Evolutionary conservation across 2,113 vertebrate species (phyloP).

Genomic region (Oryzias celebensis): DNA sequence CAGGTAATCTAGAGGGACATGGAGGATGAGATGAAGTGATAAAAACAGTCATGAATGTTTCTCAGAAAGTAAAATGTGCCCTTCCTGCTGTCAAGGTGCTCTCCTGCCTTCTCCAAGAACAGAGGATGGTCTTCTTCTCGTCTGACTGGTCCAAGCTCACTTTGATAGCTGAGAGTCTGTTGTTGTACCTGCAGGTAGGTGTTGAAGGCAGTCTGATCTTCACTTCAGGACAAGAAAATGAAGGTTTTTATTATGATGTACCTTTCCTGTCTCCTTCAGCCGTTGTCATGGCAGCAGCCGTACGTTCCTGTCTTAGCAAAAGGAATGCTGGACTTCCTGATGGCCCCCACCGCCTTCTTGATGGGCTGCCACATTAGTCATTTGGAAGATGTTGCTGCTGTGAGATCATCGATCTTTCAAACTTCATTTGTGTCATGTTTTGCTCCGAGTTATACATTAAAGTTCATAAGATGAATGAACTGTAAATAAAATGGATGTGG

Average conservation of each 20-base stretch:
- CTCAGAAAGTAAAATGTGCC: not conserved
- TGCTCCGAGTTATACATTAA: not conserved
- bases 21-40: not conserved
- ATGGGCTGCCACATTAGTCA: constrained; percentile 96
- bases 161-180: constrained; percentile 85
- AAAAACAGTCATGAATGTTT: not conserved
- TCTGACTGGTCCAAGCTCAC: constrained; percentile 90
- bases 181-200: constrained; percentile 82
- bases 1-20: constrained; percentile 76
- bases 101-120: constrained; percentile 88
- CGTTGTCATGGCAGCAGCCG: constrained; percentile 93
- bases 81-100: constrained; percentile 79
- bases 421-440: not conserved
- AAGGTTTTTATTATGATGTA: not conserved
- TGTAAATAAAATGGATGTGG: not conserved
- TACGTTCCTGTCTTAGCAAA: constrained; percentile 88
- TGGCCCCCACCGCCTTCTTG: constrained; percentile 94
- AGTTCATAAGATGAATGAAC: not conserved
- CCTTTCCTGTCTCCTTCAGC: constrained; percentile 56
- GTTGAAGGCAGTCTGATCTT: not conserved
- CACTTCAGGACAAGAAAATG: not conserved
- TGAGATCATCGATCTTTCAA: constrained; percentile 48
- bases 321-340: constrained; percentile 96
- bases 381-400: constrained; percentile 86
- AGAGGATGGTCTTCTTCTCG: constrained; percentile 89